phyloP scores from a whole-genome alignment of 2,888 invertebrate species.

The Gnatocerus cornutus region DNA sequence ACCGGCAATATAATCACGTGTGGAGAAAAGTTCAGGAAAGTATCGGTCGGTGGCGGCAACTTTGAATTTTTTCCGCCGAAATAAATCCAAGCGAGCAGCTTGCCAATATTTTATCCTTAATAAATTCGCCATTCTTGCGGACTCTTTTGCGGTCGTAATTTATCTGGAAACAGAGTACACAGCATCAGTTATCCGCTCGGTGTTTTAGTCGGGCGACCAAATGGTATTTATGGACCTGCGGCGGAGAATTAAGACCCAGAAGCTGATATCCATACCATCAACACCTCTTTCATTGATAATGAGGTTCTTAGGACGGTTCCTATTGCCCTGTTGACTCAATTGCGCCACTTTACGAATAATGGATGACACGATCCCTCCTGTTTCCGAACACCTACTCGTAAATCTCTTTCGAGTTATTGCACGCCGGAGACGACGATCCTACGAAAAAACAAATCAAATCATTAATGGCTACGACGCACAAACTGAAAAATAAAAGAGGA shows the following conservation, averaged over 20 bases:
- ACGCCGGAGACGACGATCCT: conserved; percentile 2
- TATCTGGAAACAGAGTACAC: conserved; percentile 50
- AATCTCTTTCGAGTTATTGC: conserved; percentile 33
- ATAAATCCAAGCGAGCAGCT: conserved; percentile 36
- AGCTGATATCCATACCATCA: neutral
- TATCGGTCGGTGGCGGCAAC: conserved; percentile 3
- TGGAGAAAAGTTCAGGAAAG: neutral
- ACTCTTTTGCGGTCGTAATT: conserved; percentile 50
- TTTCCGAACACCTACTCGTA: conserved; percentile 16
- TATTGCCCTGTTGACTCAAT: conserved; percentile 32
- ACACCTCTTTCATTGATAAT: conserved; percentile 26
- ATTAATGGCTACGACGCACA: conserved; percentile 11
- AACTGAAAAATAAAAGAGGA: neutral
- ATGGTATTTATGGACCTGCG: conserved; percentile 47
- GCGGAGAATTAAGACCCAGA: neutral
- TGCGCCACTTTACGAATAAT: conserved; percentile 21
- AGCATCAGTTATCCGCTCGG: conserved; percentile 50
- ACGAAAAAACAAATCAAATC: conserved; percentile 18
- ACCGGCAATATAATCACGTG: conserved; percentile 16
- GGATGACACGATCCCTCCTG: conserved; percentile 12
- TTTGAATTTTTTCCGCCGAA: conserved; percentile 4
- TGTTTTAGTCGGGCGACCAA: conserved; percentile 38
- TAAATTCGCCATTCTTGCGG: conserved; percentile 51
- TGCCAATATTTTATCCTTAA: conserved; percentile 52
- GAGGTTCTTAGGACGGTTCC: neutral